phyloP scores from a whole-genome alignment of 2,113 vertebrate genomes.

The Cathartes aura region DNA sequence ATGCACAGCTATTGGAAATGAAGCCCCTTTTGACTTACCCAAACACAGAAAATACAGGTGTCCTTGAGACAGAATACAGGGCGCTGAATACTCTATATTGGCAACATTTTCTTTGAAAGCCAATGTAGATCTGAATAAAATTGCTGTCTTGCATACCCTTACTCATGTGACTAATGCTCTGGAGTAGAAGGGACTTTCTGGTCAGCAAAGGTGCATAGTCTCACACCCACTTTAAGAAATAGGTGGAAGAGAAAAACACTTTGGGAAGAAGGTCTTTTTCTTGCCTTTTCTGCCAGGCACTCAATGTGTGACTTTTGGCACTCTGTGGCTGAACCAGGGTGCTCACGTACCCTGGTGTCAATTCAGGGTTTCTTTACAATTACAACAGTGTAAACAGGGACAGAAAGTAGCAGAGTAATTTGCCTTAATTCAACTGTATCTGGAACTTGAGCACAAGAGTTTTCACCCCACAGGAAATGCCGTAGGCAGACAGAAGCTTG shows the following conservation, averaged over 20 bases:
- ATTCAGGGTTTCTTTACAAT: background rate
- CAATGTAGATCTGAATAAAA: background rate
- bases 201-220: background rate
- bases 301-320: background rate
- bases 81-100: background rate
- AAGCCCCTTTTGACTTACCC: background rate
- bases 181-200: background rate
- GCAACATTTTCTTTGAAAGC: background rate
- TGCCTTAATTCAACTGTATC: background rate
- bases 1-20: background rate
- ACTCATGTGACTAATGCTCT: background rate
- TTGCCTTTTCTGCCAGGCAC: background rate
- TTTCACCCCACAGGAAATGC: background rate
- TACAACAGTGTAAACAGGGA: background rate
- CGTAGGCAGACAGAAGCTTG: background rate
- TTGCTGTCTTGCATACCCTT: background rate
- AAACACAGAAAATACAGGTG: conserved; percentile 3
- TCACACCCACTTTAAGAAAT: background rate
- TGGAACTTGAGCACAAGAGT: background rate
- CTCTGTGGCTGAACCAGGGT: background rate
- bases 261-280: background rate
- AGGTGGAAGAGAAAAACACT: background rate
- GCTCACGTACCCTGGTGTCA: background rate
- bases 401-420: background rate
- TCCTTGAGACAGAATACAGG: background rate